Conservation (phyloP, 2,797 vertebrate genomes). For the Naso thynnoides region DNA sequence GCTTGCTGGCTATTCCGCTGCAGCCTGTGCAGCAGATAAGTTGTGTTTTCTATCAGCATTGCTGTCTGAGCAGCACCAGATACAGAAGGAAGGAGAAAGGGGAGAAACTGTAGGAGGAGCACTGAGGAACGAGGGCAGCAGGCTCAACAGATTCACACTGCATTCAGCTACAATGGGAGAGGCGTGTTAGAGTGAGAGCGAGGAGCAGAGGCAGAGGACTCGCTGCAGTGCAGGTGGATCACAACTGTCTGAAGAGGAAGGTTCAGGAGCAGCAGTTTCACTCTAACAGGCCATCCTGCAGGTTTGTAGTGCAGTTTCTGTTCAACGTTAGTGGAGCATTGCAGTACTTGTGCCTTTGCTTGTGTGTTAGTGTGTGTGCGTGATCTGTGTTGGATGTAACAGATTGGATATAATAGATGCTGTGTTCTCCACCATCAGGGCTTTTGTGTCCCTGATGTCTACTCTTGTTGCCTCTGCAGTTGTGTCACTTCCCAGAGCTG, state of each 20-base stretch:
- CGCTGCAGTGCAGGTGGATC: slow-evolving; percentile 41
- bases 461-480: slow-evolving; percentile 22
- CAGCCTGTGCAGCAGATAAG: slow-evolving; percentile 56
- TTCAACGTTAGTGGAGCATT: slow-evolving; percentile 6
- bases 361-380: slow-evolving; percentile 10
- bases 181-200: slow-evolving; percentile 67
- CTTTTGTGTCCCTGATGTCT: slow-evolving; percentile 46
- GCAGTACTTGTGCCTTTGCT: background rate
- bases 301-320: slow-evolving; percentile 64
- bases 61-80: slow-evolving; percentile 33
- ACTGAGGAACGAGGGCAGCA: slow-evolving; percentile 53
- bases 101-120: slow-evolving; percentile 61
- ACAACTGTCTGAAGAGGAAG: slow-evolving; percentile 47
- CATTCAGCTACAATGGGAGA: slow-evolving; percentile 62
- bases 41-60: slow-evolving; percentile 32
- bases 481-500: slow-evolving; percentile 27
- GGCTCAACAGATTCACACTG: slow-evolving; percentile 63
- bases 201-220: slow-evolving; percentile 14
- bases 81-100: slow-evolving; percentile 28
- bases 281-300: slow-evolving; percentile 38
- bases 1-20: slow-evolving; percentile 34
- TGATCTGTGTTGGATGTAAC: slow-evolving; percentile 10
- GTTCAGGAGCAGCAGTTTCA: slow-evolving; percentile 29
- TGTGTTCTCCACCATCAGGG: slow-evolving; percentile 37
- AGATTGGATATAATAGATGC: slow-evolving; percentile 53